A percentile compares a stretch with the other conserved stretches of the same genome.
These are phyloP conservation scores for Luidia sarsii DNA, from an alignment of 53 echinoderm and acorn worm genomes.

Conservation along the genomic window DNA sequence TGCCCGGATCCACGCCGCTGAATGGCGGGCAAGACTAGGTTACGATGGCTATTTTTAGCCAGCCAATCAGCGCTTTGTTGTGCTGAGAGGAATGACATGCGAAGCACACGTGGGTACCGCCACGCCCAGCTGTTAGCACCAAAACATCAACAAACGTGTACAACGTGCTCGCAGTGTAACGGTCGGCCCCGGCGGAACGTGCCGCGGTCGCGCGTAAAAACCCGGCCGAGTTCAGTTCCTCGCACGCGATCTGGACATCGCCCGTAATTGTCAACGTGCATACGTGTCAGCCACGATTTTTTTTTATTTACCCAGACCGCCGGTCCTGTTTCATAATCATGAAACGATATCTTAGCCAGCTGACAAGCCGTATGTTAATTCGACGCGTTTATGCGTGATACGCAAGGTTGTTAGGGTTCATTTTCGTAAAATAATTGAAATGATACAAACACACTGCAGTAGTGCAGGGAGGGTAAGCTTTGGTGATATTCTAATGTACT, in stretches of 20 bases:
- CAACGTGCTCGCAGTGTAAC: conserved; percentile 45
- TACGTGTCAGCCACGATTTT: no score
- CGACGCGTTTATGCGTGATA: no score
- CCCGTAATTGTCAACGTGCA: background rate
- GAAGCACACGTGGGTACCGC: conserved; percentile 76
- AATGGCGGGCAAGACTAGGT: conserved; percentile 68
- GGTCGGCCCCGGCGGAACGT: no score
- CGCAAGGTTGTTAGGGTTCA: no score
- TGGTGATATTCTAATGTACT: no score
- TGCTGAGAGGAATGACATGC: conserved; percentile 63
- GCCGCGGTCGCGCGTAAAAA: conserved; percentile 9
- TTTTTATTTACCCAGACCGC: no score
- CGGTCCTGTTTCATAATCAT: no score
- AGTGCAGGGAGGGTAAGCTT: no score
- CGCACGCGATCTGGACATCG: conserved; percentile 53
- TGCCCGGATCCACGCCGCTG: conserved; percentile 11
- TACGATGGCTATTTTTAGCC: conserved; percentile 83
- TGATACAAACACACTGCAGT: no score
- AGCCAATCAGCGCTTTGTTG: conserved; percentile 66
- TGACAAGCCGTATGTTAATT: no score
- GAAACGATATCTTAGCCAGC: no score
- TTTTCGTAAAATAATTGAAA: no score
- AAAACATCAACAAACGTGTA: conserved; percentile 72
- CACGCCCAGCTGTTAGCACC: conserved; percentile 71
- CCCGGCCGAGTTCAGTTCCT: background rate